Conservation (phyloP, 2,113 vertebrate genomes). For the Neogale vison region DNA sequence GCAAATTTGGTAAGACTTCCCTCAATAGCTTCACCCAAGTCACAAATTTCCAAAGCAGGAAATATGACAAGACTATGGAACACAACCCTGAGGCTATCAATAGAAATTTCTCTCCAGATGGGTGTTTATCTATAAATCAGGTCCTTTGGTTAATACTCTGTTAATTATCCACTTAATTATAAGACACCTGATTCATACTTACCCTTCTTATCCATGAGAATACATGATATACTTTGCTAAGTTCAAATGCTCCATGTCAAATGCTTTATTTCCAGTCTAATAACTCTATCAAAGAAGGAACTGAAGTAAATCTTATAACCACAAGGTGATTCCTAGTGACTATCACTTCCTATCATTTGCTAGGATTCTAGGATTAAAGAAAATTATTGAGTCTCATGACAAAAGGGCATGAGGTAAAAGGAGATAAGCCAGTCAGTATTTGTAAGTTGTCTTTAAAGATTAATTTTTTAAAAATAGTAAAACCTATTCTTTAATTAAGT, state of each 20-base stretch:
- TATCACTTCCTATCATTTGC: background rate
- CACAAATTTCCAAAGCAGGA: slow-evolving; percentile 33
- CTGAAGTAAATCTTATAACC: background rate
- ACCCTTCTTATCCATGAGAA: background rate
- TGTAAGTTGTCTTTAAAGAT: background rate
- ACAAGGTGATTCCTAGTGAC: background rate
- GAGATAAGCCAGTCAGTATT: background rate
- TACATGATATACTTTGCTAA: background rate
- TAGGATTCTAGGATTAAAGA: slow-evolving; percentile 29
- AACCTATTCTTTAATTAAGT: background rate
- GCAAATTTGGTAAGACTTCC: background rate
- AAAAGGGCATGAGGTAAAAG: background rate
- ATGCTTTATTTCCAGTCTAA: background rate
- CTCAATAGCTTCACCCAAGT: background rate
- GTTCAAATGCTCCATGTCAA: background rate
- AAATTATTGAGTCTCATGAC: background rate
- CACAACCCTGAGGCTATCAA: background rate
- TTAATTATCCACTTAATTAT: slow-evolving; percentile 19
- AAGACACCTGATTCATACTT: background rate
- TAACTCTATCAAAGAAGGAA: background rate
- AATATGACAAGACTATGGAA: background rate
- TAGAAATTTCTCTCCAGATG: background rate
- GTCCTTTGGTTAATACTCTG: background rate
- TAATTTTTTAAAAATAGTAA: slow-evolving; percentile 7
- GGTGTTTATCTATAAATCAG: background rate